Percentiles rank a stretch among this genome's conserved stretches.
phyloP scores from a whole-genome alignment of 2,888 invertebrate species.

The Caradrina kadenii region DNA sequence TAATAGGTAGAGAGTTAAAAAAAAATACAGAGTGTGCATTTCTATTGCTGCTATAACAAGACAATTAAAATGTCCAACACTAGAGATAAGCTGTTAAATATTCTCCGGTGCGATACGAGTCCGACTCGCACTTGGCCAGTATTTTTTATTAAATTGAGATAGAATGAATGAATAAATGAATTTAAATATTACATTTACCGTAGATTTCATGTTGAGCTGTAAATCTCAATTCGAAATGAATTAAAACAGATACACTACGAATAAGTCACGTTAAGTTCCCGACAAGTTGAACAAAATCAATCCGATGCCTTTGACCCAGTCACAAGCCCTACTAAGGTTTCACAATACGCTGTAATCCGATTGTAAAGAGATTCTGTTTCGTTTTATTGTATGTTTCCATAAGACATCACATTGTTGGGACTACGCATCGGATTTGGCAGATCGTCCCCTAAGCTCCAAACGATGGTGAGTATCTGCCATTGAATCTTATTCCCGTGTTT shows the following conservation, averaged over 20 bases:
- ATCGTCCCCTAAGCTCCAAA: constrained; percentile 40
- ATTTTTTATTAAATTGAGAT: background rate
- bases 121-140: too few relatives aligned
- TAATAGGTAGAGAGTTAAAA: too few relatives aligned
- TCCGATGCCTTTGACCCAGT: constrained; percentile 77
- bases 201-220: too few relatives aligned
- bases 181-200: background rate
- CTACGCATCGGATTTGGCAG: constrained; percentile 24
- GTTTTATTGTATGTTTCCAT: constrained; percentile 60
- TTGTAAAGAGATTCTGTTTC: constrained; percentile 72
- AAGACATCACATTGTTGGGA: constrained; percentile 48
- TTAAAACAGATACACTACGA: background rate
- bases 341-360: constrained; percentile 77
- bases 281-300: constrained; percentile 64
- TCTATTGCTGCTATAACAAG: too few relatives aligned
- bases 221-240: constrained; percentile 4
- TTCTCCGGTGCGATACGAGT: too few relatives aligned
- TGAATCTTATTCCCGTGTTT: constrained; percentile 36
- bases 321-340: constrained; percentile 71
- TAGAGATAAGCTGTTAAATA: too few relatives aligned
- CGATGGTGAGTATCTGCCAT: constrained; percentile 32
- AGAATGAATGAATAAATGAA: background rate
- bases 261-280: constrained; percentile 26
- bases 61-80: too few relatives aligned
- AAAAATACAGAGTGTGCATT: too few relatives aligned